phyloP scores from a whole-genome alignment of 2,888 invertebrate species.

The Idaea straminata region DNA sequence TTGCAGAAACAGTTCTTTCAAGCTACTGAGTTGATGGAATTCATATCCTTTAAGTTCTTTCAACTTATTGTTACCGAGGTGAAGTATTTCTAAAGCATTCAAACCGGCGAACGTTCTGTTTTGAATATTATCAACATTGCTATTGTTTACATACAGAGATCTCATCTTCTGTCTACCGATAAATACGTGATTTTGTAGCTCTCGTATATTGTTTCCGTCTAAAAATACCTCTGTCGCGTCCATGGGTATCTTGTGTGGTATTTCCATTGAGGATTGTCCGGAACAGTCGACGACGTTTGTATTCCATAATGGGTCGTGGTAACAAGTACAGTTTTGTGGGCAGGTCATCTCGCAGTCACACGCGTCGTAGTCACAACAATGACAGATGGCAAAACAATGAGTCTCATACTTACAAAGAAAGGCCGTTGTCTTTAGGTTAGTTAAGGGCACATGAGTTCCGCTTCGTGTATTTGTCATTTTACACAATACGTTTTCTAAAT shows the following conservation, averaged over 20 bases:
- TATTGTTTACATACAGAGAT: constrained; percentile 91
- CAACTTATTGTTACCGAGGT: constrained; percentile 92
- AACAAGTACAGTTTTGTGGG: constrained; percentile 95
- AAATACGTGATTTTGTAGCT: constrained; percentile 92
- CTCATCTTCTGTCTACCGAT: constrained; percentile 94
- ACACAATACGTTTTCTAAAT: constrained; percentile 93
- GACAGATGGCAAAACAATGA: constrained; percentile 96
- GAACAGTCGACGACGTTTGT: constrained; percentile 96
- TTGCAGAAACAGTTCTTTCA: constrained; percentile 91
- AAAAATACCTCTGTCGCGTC: constrained; percentile 96
- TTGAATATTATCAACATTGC: constrained; percentile 90
- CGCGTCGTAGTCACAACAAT: constrained; percentile 97
- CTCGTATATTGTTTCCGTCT: constrained; percentile 93
- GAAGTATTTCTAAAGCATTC: constrained; percentile 87
- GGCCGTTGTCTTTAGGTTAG: constrained; percentile 88
- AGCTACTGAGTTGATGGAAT: constrained; percentile 88
- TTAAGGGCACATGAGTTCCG: constrained; percentile 87
- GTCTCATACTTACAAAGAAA: constrained; percentile 95
- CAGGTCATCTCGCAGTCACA: constrained; percentile 99
- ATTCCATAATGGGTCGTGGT: constrained; percentile 96
- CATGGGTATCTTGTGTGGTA: constrained; percentile 94
- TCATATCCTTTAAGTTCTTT: constrained; percentile 90
- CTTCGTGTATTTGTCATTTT: constrained; percentile 91
- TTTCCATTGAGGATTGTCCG: constrained; percentile 86
- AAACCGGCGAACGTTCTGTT: constrained; percentile 95